Evolutionary conservation across 2,888 invertebrate species (phyloP).

Genomic region (Euproctis similis): DNA sequence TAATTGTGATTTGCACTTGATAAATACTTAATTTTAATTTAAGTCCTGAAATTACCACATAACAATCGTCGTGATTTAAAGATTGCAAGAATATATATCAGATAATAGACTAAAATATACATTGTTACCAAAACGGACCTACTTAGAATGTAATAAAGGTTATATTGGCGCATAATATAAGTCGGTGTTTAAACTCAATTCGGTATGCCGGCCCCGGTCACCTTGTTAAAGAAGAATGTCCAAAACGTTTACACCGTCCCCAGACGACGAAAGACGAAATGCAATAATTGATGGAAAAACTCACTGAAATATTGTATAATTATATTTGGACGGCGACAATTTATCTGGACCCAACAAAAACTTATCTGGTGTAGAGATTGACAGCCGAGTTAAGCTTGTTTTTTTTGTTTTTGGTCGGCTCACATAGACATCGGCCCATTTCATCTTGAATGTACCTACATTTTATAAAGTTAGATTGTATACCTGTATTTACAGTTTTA

Average conservation of each 20-base stretch:
- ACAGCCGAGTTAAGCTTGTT: too few relatives aligned
- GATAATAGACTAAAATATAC: background rate
- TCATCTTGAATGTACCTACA: too few relatives aligned
- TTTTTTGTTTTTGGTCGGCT: too few relatives aligned
- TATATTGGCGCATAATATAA: background rate
- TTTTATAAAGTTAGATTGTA: too few relatives aligned
- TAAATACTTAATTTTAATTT: too few relatives aligned
- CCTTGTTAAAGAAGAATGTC: constrained; percentile 53
- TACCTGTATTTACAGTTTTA: too few relatives aligned
- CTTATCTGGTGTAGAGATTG: constrained; percentile 37
- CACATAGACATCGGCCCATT: too few relatives aligned
- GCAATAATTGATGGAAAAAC: constrained; percentile 67
- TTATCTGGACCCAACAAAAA: constrained; percentile 39
- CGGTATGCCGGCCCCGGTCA: constrained; percentile 31
- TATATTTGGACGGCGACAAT: constrained; percentile 49
- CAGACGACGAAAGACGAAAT: constrained; percentile 47
- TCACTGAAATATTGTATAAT: constrained; percentile 59
- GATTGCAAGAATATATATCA: constrained; percentile 8
- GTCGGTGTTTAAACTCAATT: constrained; percentile 10
- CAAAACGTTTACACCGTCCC: constrained; percentile 43
- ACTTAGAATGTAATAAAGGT: constrained; percentile 5
- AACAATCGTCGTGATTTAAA: too few relatives aligned
- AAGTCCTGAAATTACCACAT: too few relatives aligned
- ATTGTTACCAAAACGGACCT: constrained; percentile 2
- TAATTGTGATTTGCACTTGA: too few relatives aligned